These are phyloP conservation scores for Amblyjoppa proteus DNA, from an alignment of 2,888 invertebrate species.

Conservation along the genomic window DNA sequence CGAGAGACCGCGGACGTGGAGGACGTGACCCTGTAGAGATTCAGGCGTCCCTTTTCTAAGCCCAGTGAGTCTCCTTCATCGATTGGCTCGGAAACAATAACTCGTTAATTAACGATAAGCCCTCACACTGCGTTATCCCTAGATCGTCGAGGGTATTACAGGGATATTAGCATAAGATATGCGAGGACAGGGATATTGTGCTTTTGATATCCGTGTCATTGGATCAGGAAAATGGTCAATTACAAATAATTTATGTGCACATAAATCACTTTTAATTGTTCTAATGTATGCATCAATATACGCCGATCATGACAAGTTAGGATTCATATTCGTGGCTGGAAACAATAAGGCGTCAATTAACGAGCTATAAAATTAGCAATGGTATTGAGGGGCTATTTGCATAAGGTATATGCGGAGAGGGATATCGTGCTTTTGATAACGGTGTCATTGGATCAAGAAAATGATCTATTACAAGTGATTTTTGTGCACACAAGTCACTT, in stretches of 20 bases:
- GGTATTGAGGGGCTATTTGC: not conserved
- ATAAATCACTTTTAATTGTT: too few relatives aligned
- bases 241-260: too few relatives aligned
- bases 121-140: not conserved
- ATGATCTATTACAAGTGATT: too few relatives aligned
- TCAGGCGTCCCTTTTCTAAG: not conserved
- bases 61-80: slow-evolving; percentile 38
- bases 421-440: not conserved
- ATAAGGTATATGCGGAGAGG: too few relatives aligned
- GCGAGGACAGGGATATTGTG: too few relatives aligned
- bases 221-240: too few relatives aligned
- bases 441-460: too few relatives aligned
- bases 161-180: too few relatives aligned
- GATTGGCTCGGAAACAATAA: slow-evolving; percentile 14
- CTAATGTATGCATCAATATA: not conserved
- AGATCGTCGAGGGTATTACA: not conserved
- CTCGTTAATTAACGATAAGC: slow-evolving; percentile 21
- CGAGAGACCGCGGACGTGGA: slow-evolving; percentile 62
- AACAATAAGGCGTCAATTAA: slow-evolving; percentile 29
- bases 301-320: not conserved
- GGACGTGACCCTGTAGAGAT: slow-evolving; percentile 61
- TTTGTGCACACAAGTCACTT: too few relatives aligned
- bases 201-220: not conserved
- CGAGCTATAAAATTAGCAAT: not conserved
- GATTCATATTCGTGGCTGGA: slow-evolving; percentile 14